Percentiles rank a stretch among this genome's conserved stretches.
Conservation (phyloP, 2,797 vertebrate species). For the Centroberyx gerrardi region DNA sequence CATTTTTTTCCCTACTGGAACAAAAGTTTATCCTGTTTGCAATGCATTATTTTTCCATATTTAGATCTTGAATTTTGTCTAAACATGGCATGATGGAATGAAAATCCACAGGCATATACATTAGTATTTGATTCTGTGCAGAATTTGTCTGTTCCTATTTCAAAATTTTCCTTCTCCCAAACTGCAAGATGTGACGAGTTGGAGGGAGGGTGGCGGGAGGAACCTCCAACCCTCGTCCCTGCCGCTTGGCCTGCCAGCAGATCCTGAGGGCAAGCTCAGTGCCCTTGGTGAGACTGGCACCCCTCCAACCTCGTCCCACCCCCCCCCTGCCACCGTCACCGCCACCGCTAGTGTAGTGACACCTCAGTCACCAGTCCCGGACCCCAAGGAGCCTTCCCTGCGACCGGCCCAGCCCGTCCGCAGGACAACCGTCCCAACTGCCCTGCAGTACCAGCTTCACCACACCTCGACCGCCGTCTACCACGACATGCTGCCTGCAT, state of each 20-base stretch:
- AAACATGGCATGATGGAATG: neutral
- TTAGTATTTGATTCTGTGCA: neutral
- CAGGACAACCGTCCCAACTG: constrained; percentile 87
- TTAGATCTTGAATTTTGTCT: neutral
- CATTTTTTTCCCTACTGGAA: no score
- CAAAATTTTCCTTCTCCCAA: neutral
- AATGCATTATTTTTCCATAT: no score
- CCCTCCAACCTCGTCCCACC: constrained; percentile 78
- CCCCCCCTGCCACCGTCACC: constrained; percentile 86
- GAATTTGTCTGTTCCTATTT: neutral
- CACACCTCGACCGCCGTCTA: constrained; percentile 95
- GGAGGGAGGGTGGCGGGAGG: constrained; percentile 99
- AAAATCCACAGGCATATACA: neutral
- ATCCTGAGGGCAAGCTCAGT: constrained; percentile 84
- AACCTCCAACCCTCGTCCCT: constrained; percentile 89
- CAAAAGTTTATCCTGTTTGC: no score
- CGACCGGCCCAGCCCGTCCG: constrained; percentile 93
- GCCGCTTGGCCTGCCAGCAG: constrained; percentile 79
- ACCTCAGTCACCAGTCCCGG: constrained; percentile 79
- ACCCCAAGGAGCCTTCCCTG: constrained; percentile 93
- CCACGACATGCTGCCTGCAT: constrained; percentile 99
- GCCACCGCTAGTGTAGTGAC: constrained; percentile 78
- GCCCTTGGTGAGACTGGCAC: constrained; percentile 78
- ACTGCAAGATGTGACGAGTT: constrained; percentile 95
- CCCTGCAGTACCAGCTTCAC: constrained; percentile 92